These are phyloP conservation scores for Mormoops blainvillei DNA, from an alignment of 2,113 vertebrate species.

Conservation along the genomic window DNA sequence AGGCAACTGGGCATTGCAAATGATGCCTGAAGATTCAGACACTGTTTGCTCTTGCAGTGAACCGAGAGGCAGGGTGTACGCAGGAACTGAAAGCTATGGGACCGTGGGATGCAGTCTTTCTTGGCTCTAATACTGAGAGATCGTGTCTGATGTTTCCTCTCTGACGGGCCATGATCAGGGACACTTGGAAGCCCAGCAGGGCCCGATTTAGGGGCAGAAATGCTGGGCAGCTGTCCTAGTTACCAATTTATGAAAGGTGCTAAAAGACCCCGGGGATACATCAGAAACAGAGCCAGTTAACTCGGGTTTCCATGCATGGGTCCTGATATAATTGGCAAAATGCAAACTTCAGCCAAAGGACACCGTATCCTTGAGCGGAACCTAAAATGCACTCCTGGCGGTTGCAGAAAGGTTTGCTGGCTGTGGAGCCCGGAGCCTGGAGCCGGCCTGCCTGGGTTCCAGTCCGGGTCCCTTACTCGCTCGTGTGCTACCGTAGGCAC, in stretches of 20 bases:
- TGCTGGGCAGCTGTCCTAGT: not conserved
- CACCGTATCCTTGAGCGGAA: not conserved
- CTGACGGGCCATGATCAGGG: accelerated
- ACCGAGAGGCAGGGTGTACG: not conserved
- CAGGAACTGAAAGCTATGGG: not conserved
- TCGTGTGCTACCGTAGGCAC: not conserved
- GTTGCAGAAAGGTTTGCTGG: not conserved
- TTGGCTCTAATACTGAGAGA: not conserved
- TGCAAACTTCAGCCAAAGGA: not conserved
- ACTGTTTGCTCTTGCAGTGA: not conserved
- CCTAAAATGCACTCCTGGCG: not conserved
- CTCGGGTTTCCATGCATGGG: not conserved
- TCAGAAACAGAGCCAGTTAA: not conserved
- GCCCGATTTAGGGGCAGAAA: slow-evolving; percentile 27
- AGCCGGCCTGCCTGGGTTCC: not conserved
- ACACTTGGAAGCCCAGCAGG: not conserved
- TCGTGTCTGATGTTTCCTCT: not conserved
- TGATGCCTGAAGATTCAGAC: not conserved
- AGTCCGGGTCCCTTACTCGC: not conserved
- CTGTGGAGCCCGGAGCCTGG: not conserved
- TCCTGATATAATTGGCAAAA: not conserved
- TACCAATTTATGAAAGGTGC: not conserved
- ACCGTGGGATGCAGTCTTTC: not conserved
- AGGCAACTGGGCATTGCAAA: not conserved
- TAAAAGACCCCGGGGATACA: not conserved